Base-by-base conservation (phyloP, 2,113 vertebrate genomes). In the Lasiurus cinereus region DNA sequence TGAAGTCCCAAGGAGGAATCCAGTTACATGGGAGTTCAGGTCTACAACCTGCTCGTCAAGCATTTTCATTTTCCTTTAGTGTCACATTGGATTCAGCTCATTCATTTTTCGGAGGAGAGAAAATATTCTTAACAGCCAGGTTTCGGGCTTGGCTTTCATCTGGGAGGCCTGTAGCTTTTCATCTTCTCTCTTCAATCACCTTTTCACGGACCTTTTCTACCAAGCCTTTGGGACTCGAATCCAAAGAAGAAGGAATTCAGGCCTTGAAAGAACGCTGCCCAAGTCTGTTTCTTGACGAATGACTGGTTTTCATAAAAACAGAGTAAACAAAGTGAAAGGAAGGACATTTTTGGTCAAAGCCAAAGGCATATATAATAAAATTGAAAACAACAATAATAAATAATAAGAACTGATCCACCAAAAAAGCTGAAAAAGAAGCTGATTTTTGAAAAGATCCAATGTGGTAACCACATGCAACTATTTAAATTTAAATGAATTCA, bases 31-130 rank as follows among this genome's bases (percentile, higher is more conserved):
- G 39, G 69, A 72, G 56, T 93, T 95, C 94, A 85, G 72, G 54
- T 74, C 96, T 52, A 91, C 85, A 93, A 46, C 72, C 72, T 79
- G 70, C 79, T 93, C 90, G 74, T 94, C 72, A 73, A 4, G 77
- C 88, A 94, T 92, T 94, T 90, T 74, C 54, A 82, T 83, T 94
- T 95, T 66, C 83, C 92, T 93, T 94, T 87, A 59, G 31, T 85
- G 88, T 95, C 97, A 92, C 78, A 59, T 64, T 92, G 88, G 88
- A 95, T 90, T 95, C 93, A 92, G 67, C 67, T 33, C 31, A 77
- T 80, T 94, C 95, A 79, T 96, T 95, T 94, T 96, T 92, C 6
- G 15, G 19, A 92, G 50, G 73, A 90, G 72, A 94, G 67, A 94
- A 94, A 83, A 83, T 90, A 80, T 91, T 89, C 50, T 46, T 86